Evolutionary conservation across 2,888 invertebrate species (phyloP).

Genomic region (Euphydryas editha): DNA sequence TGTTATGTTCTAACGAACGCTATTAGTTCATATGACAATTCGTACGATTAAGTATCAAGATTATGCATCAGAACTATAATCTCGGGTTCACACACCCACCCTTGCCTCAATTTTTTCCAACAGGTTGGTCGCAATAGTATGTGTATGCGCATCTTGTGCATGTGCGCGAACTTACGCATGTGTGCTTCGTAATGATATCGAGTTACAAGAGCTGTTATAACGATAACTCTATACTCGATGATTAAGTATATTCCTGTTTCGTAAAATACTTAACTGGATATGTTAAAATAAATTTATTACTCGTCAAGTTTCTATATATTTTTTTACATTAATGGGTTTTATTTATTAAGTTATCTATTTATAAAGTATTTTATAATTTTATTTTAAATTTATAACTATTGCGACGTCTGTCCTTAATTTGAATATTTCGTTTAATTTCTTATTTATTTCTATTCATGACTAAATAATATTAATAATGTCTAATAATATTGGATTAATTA

Average conservation of each 20-base stretch:
- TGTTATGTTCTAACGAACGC: too few relatives aligned
- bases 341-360: too few relatives aligned
- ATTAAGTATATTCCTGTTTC: slow-evolving; percentile 1
- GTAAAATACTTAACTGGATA: neutral
- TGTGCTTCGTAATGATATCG: slow-evolving; percentile 5
- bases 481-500: too few relatives aligned
- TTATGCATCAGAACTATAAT: slow-evolving; percentile 44
- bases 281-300: neutral
- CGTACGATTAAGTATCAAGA: slow-evolving; percentile 55
- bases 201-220: slow-evolving; percentile 28
- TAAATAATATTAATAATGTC: too few relatives aligned
- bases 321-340: too few relatives aligned
- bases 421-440: too few relatives aligned
- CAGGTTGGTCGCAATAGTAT: slow-evolving; percentile 59
- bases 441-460: too few relatives aligned
- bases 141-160: slow-evolving; percentile 37
- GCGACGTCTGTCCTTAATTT: too few relatives aligned
- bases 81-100: slow-evolving; percentile 67
- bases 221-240: slow-evolving; percentile 5
- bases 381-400: too few relatives aligned
- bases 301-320: neutral
- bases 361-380: too few relatives aligned
- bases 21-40: neutral
- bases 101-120: slow-evolving; percentile 57
- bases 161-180: slow-evolving; percentile 7